Evolutionary conservation across 2,888 invertebrate species (phyloP).

Genomic region (Aradus depressus): DNA sequence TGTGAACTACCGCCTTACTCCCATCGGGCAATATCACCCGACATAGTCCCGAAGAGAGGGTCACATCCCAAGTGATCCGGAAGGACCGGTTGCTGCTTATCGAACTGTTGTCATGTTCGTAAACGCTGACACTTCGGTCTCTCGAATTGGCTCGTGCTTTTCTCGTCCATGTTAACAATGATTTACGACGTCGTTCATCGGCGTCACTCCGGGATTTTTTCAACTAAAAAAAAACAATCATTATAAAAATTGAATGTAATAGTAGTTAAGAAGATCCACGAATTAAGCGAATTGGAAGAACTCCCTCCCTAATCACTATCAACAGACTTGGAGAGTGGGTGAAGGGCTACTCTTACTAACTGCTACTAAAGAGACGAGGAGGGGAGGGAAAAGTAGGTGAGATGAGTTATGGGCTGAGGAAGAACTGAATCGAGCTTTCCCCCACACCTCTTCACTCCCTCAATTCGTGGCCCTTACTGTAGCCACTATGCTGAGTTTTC

Average conservation of each 20-base stretch:
- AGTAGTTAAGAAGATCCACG: neutral
- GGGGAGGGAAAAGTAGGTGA: no score
- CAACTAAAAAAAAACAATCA: conserved; percentile 35
- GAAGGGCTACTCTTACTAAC: no score
- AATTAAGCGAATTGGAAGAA: no score
- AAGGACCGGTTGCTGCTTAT: conserved; percentile 50
- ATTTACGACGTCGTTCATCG: conserved; percentile 79
- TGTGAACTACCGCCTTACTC: conserved; percentile 83
- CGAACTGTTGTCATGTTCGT: conserved; percentile 40
- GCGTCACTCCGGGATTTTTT: conserved; percentile 78
- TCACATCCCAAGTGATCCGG: conserved; percentile 48
- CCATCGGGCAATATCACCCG: conserved; percentile 82
- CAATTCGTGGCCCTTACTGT: no score
- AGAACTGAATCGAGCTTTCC: no score
- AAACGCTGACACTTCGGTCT: conserved; percentile 38
- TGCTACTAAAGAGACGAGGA: no score
- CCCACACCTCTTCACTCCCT: no score
- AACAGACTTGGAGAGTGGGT: no score
- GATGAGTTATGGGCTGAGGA: no score
- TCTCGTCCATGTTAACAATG: conserved; percentile 77
- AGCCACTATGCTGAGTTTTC: no score
- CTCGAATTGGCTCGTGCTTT: conserved; percentile 59
- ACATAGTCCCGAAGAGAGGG: conserved; percentile 49
- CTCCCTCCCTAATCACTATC: no score
- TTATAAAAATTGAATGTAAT: neutral